Evolutionary conservation across 2,113 vertebrate genomes (phyloP), one percentile per base, ranked within the genome.

Genomic region (Dryoscopus gambensis): DNA sequence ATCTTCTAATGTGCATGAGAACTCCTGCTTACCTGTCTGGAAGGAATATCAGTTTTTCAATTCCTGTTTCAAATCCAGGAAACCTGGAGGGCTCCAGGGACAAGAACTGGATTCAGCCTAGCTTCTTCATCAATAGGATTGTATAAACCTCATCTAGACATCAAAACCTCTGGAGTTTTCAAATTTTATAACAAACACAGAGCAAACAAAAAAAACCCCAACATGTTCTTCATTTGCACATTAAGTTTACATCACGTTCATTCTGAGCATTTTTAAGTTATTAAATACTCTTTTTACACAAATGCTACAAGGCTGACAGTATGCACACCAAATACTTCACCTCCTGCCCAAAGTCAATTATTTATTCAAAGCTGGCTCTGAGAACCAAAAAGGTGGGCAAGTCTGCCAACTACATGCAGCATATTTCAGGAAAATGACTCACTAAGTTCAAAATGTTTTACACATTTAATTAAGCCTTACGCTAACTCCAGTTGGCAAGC

Each of bases 391-490:
- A 84, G 64, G 83, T 76, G 44, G 70, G 49, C 44, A 83, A 94
- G 49, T 60, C 78, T 93, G 70, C 57, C 93, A 94, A 52, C 74
- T 62, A 76, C 64, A 60, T 3, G 2, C 74, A 96, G 89, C 70
- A 89, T 87, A 92, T 96, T 92, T 96, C 89, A 93, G 84, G n/a
- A 91, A 93, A 89, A 94, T 96, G 65, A 95, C 64, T 96, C 95
- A 95, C 30, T 70, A 89, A 84, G 76, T 94, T 92, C 89, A 85
- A 60, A 65, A 76, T 57, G 65, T 64, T 97, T 97, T 89, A 95
- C 87, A 96, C 84, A 79, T 94, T 96, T 97, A 96, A 96, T 93
- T 95, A 96, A 95, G 65, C 40, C 37, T 89, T 92, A 87, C 81
- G 7, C 62, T 89, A 79, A 79, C 77, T 78, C 77, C 81, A 94